Percentiles rank a stretch among this genome's conserved stretches.
These are phyloP conservation scores for Pseudoatta argentina DNA, from an alignment of 1,140 invertebrate genomes.

Conservation along the genomic window DNA sequence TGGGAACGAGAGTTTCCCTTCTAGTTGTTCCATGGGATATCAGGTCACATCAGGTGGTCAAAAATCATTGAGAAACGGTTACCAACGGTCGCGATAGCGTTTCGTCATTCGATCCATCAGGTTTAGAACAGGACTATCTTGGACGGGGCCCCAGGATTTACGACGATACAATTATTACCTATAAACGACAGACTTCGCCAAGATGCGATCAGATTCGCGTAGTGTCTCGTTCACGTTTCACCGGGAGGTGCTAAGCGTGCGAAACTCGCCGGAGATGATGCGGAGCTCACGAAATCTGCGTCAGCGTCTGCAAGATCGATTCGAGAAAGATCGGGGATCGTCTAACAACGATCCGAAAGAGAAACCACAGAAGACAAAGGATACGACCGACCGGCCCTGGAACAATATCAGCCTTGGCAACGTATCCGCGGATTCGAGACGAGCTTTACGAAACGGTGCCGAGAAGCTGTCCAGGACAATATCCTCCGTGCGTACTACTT, in stretches of 20 bases:
- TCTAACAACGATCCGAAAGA: conserved; percentile 60
- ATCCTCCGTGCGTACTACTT: conserved; percentile 87
- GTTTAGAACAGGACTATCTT: neutral
- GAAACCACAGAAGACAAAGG: conserved; percentile 71
- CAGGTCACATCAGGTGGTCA: neutral
- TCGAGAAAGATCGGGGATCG: conserved; percentile 81
- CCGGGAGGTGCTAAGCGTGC: conserved; percentile 78
- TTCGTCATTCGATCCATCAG: neutral
- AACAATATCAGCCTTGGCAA: conserved; percentile 82
- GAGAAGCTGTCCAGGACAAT: conserved; percentile 88
- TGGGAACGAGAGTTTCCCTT: conserved; percentile 34
- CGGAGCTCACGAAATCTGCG: conserved; percentile 77
- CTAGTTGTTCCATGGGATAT: neutral
- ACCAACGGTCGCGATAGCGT: conserved; percentile 10
- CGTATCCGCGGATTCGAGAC: conserved; percentile 85
- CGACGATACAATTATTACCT: neutral
- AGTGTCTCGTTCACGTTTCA: conserved; percentile 85
- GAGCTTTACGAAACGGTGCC: conserved; percentile 85
- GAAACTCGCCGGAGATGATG: conserved; percentile 71
- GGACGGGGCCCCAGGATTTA: neutral
- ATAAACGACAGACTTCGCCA: neutral
- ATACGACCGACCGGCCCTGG: conserved; percentile 79
- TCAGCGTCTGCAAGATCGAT: conserved; percentile 84
- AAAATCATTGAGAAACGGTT: conserved; percentile 20
- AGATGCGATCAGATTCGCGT: conserved; percentile 84